Conservation (phyloP, 1,140 invertebrate species). For the Diploscapter pachys region DNA sequence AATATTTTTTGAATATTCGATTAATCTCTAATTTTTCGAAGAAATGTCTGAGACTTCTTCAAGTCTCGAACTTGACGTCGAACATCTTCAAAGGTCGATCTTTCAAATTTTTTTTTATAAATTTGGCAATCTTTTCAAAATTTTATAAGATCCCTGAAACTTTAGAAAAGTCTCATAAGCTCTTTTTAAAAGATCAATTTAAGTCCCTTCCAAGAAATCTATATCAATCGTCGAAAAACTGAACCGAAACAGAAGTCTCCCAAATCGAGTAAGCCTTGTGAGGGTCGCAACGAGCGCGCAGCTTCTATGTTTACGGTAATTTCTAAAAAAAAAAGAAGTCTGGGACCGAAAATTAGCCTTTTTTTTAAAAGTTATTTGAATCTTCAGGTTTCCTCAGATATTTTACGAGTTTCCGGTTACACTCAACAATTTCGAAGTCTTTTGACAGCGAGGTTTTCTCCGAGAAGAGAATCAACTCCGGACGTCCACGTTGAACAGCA, state of each 20-base stretch:
- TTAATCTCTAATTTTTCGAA: background rate
- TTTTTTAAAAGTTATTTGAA: background rate
- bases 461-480: conserved; percentile 10
- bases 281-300: conserved; percentile 10
- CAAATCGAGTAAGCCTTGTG: background rate
- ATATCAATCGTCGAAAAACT: conserved; percentile 12
- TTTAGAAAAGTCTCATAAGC: background rate
- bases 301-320: conserved; percentile 22
- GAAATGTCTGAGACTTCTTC: background rate
- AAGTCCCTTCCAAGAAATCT: no score
- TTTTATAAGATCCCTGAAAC: conserved; percentile 3
- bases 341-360: background rate
- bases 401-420: conserved; percentile 34
- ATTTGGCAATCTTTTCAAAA: background rate
- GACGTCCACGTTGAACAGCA: background rate
- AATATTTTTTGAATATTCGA: no score
- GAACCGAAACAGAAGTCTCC: conserved; percentile 6
- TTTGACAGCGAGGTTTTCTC: conserved; percentile 21
- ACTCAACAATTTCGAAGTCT: conserved; percentile 35
- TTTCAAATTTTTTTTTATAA: background rate
- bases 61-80: background rate
- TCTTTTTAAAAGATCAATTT: no score
- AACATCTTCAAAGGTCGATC: background rate
- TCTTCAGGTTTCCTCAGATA: conserved; percentile 34
- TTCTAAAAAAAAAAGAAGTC: background rate